Base-by-base conservation (phyloP, 2,888 invertebrate species). In the Pocota personata region DNA sequence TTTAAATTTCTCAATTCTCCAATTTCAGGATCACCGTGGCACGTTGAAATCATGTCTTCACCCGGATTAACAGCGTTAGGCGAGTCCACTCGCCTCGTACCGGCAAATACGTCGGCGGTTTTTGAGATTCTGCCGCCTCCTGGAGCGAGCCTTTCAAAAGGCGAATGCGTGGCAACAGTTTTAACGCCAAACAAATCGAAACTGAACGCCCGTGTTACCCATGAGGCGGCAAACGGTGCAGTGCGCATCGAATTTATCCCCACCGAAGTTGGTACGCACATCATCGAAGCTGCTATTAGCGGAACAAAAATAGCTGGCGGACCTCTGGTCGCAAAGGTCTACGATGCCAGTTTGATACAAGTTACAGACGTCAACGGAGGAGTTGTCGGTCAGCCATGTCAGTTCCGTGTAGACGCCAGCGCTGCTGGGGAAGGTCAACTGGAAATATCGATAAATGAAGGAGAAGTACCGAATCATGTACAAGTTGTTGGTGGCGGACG, bases 391-490 rank as follows among this genome's bases (percentile, higher is more conserved):
- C 97, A 98, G 93, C 97, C 98, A 87, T 98, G 98, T 91, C 98
- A 98, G 93, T 99, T 99, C 93, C 95, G 97, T 95, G 99, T 99
- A 92, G 99, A 99, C 93, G 99, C 99, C 60, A 98, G 97, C 91
- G 97, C 98, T 91, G 99, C 99, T 66, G 99, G 99, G 46, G 99
- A 99, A 94, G 99, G 99, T 62, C 99, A 99, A 93, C 94, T 99
- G 90, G 99, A 99, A 94, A 99, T 99, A 91, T 98, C 98, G 90
- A 98, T 99, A 91, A 99, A 99, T 93, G 98, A 98, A 93, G 99
- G 99, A 88, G 98, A 98, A 94, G 98, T 99, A 86, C 99, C 99
- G 58, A 99, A 99, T 94, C 98, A 98, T 92, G 99, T 99, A 24
- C 96, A 97, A 93, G 98, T 98, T 69, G 97, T 99, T 14, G 98